Base-by-base conservation (phyloP, 1,140 invertebrate species). In the Drosophila sulfurigaster region DNA sequence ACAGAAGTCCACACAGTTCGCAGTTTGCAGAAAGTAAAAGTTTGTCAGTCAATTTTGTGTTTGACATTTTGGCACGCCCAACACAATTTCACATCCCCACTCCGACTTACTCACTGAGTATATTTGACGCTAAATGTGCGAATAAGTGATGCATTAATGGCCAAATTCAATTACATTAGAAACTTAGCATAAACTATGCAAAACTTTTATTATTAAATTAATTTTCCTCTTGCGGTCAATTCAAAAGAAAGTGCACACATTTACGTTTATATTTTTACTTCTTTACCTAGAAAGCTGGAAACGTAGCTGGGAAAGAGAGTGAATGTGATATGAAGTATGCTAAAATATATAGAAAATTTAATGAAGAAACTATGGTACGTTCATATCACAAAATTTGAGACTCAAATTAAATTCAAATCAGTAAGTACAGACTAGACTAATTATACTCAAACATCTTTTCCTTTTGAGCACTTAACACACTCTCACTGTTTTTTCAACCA, bases 11-110 rank as follows among this genome's bases (percentile, higher is more conserved):
- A 72, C 74, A 43, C 54, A 30, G 49, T 52, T 52, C 49, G n/a
- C 49, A 52, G 51, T 52, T 52, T 46, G 58, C 68, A 52, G 74
- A 86, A 86, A 86, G 83, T 79, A 86, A 86, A 86, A 86, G 82
- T 86, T 88, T 66, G 76, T 82, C 79, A 77, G 72, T 86, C 83
- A 88, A 79, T 86, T 78, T 79, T 87, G 76, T 76, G 52, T 68
- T 74, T 79, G 68, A 79, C 77, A 73, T 66, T 77, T 70, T 65
- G 51, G 51, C 83, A 77, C 83, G 65, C 83, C 83, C 54, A 48
- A 46, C 10, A 13, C 13, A 30, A 41, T 48, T 49, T 25, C 20
- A 13, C 8, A 25, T 25, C 20, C 15, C 11, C 30, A 3, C n/a
- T 11, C 28, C 3, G 1, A n/a, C 20, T 25, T 3, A n/a, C 10